These are phyloP conservation scores for Euplagia quadripunctaria DNA, from an alignment of 2,888 invertebrate genomes.

Conservation along the genomic window DNA sequence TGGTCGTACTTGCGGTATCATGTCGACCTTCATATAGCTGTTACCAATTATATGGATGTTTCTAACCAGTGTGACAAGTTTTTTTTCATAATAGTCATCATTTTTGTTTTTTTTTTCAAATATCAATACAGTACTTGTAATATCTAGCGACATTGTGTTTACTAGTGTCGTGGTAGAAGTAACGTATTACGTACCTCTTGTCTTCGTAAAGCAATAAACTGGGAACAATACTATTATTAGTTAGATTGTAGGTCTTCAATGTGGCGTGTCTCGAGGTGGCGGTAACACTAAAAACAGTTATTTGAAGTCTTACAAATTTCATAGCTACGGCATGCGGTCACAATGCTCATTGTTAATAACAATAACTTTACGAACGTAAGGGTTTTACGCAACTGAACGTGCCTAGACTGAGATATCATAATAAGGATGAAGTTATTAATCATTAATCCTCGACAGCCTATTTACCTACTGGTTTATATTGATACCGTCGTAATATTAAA, in stretches of 20 bases:
- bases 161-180: neutral
- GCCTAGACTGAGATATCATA: conserved; percentile 33
- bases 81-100: neutral
- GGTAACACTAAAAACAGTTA: conserved; percentile 48
- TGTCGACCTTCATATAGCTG: neutral
- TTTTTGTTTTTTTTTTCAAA: neutral
- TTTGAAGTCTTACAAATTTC: conserved; percentile 54
- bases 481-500: neutral
- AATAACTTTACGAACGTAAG: conserved; percentile 48
- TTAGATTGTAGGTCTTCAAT: conserved; percentile 33
- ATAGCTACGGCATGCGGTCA: conserved; percentile 45
- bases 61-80: conserved; percentile 4
- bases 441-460: conserved; percentile 30
- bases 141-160: neutral
- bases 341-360: conserved; percentile 61
- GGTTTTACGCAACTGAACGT: conserved; percentile 44
- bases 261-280: conserved; percentile 22
- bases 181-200: conserved; percentile 1
- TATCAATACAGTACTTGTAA: neutral
- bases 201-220: conserved; percentile 33
- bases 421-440: conserved; percentile 31
- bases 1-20: conserved; percentile 2
- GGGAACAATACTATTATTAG: conserved; percentile 38
- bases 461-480: conserved; percentile 22
- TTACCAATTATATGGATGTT: neutral